Evolutionary conservation across 2,888 invertebrate species (phyloP).

Genomic region (Agonopterix alstromeriana): DNA sequence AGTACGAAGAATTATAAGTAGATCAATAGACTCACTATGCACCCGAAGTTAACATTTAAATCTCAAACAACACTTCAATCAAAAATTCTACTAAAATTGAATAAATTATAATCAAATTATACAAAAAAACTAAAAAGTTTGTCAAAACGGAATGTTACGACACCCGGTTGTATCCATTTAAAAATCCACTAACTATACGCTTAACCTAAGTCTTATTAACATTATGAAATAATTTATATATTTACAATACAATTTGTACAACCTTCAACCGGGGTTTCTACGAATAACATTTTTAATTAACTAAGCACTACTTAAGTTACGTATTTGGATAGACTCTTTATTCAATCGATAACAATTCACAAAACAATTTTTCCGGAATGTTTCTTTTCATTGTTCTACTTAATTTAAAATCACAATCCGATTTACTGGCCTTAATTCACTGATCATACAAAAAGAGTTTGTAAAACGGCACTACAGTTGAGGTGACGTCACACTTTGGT

Average conservation of each 20-base stretch:
- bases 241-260: conserved; percentile 68
- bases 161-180: conserved; percentile 47
- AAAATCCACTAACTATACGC: conserved; percentile 44
- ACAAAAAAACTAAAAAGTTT: conserved; percentile 34
- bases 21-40: conserved; percentile 37
- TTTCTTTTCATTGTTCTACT: conserved; percentile 38
- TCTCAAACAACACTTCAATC: conserved; percentile 55
- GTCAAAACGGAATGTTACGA: conserved; percentile 46
- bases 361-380: conserved; percentile 39
- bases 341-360: conserved; percentile 67
- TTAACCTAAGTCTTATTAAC: conserved; percentile 37
- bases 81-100: conserved; percentile 58
- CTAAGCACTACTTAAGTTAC: conserved; percentile 62
- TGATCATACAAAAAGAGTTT: conserved; percentile 31
- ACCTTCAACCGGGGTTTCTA: conserved; percentile 54
- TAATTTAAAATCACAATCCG: conserved; percentile 69
- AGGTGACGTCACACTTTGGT: conserved; percentile 79
- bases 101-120: conserved; percentile 66
- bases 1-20: neutral
- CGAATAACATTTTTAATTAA: conserved; percentile 46
- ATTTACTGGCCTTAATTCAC: conserved; percentile 68
- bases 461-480: conserved; percentile 30
- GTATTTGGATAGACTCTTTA: conserved; percentile 76
- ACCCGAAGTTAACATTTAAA: conserved; percentile 52
- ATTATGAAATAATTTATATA: conserved; percentile 57